phyloP scores from a whole-genome alignment of 1,140 invertebrate species.

The Drosophila kikkawai region DNA sequence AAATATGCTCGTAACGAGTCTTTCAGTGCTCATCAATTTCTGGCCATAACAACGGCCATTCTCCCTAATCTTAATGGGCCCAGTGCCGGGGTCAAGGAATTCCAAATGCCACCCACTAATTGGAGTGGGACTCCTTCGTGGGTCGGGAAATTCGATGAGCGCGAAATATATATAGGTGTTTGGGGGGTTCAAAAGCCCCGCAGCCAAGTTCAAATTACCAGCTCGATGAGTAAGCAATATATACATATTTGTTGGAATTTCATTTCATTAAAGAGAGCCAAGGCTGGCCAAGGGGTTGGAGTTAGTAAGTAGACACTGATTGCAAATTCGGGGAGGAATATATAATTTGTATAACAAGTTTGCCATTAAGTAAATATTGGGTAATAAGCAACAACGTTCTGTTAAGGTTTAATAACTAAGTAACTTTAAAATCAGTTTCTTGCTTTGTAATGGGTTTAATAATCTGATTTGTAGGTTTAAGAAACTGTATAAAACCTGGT shows the following conservation, averaged over 20 bases:
- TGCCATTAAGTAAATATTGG: neutral
- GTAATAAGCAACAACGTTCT: neutral
- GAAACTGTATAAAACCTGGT: neutral
- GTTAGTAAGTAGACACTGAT: neutral
- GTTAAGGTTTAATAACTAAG: neutral
- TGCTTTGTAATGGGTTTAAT: neutral
- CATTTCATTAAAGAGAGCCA: constrained; percentile 1
- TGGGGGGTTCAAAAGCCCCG: constrained; percentile 10
- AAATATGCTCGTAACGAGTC: constrained; percentile 59
- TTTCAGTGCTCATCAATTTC: constrained; percentile 68
- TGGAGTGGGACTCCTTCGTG: constrained; percentile 6
- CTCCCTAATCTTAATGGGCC: constrained; percentile 49
- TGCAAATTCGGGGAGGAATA: neutral
- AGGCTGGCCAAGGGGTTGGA: neutral
- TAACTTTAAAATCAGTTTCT: neutral
- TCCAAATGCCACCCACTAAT: constrained; percentile 11
- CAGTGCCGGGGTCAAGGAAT: constrained; percentile 46
- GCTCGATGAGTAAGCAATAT: constrained; percentile 10
- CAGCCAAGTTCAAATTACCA: constrained; percentile 11
- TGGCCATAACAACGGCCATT: constrained; percentile 50
- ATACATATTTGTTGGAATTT: constrained; percentile 5
- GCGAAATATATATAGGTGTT: constrained; percentile 7
- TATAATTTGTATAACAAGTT: neutral
- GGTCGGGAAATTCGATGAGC: constrained; percentile 12
- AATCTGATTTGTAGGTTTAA: neutral